A percentile compares a stretch with the other conserved stretches of the same genome.
phyloP scores from a whole-genome alignment of 92 coral and sea anemone genomes.

The Siderastrea siderea region DNA sequence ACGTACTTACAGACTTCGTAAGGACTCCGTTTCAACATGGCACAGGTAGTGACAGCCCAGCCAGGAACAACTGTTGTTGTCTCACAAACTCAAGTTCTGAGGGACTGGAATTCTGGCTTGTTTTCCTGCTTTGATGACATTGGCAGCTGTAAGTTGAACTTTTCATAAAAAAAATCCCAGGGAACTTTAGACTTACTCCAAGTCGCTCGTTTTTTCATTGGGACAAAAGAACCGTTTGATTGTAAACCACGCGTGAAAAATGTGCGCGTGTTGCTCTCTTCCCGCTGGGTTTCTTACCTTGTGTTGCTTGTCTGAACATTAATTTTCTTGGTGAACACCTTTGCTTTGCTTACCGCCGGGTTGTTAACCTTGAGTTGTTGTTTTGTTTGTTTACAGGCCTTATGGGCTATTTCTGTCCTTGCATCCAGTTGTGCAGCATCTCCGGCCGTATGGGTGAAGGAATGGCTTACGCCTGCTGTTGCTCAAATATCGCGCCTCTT shows the following conservation, averaged over 20 bases:
- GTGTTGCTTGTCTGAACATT: neutral
- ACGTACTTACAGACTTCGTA: constrained; percentile 1
- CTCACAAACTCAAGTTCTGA: constrained; percentile 51
- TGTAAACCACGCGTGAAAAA: too few relatives aligned
- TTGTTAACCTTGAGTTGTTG: neutral
- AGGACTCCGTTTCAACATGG: constrained; percentile 30
- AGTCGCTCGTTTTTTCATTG: too few relatives aligned
- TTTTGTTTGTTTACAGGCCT: constrained; percentile 65
- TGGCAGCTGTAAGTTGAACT: constrained; percentile 73
- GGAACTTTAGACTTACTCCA: too few relatives aligned
- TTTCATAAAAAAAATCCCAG: too few relatives aligned
- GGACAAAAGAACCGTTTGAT: too few relatives aligned
- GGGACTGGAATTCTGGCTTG: constrained; percentile 87
- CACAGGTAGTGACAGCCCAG: constrained; percentile 63
- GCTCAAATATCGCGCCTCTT: constrained; percentile 77
- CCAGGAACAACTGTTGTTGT: constrained; percentile 78
- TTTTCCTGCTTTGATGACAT: constrained; percentile 84
- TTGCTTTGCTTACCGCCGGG: neutral
- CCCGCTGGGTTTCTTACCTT: neutral
- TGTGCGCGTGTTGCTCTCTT: neutral
- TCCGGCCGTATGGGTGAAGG: constrained; percentile 92
- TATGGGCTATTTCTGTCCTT: constrained; percentile 71
- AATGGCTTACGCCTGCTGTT: constrained; percentile 78
- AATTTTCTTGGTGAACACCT: neutral
- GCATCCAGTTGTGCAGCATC: constrained; percentile 68